Evolutionary conservation across 2,888 invertebrate genomes (phyloP).

Genomic region (Glaucopsyche alexis): DNA sequence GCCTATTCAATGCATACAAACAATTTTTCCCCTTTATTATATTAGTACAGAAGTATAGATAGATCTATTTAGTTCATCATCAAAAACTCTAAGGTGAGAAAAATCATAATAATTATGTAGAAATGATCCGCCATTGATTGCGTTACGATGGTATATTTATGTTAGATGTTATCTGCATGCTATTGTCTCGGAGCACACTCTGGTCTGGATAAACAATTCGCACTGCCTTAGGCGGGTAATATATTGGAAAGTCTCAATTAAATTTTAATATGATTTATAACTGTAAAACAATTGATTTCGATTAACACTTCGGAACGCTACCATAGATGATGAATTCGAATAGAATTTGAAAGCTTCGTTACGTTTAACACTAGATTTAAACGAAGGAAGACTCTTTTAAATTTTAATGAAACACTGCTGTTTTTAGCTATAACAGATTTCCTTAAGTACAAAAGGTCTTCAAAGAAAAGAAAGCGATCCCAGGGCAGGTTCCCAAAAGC

Average conservation of each 20-base stretch:
- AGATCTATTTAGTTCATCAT: too few relatives aligned
- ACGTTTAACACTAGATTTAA: too few relatives aligned
- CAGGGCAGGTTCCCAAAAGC: too few relatives aligned
- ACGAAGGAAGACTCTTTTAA: too few relatives aligned
- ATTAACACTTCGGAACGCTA: conserved; percentile 64
- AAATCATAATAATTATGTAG: neutral
- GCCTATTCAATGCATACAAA: too few relatives aligned
- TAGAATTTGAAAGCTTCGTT: conserved; percentile 1
- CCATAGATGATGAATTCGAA: conserved; percentile 12
- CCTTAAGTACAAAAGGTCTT: too few relatives aligned
- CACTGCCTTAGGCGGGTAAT: neutral
- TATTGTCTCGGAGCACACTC: conserved; percentile 17
- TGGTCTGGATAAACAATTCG: conserved; percentile 11
- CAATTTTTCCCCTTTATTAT: too few relatives aligned
- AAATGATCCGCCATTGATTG: conserved; percentile 10
- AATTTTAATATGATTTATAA: conserved; percentile 67
- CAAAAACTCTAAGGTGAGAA: too few relatives aligned
- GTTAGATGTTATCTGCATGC: conserved; percentile 5
- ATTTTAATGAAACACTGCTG: too few relatives aligned
- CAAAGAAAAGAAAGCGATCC: too few relatives aligned
- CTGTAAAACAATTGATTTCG: conserved; percentile 73
- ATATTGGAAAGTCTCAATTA: conserved; percentile 61
- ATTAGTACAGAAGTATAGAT: too few relatives aligned
- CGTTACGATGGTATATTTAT: conserved; percentile 17
- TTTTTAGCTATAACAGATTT: too few relatives aligned